phyloP scores from a whole-genome alignment of 35 echinoderm and acorn worm species.

The Apostichopus californicus region DNA sequence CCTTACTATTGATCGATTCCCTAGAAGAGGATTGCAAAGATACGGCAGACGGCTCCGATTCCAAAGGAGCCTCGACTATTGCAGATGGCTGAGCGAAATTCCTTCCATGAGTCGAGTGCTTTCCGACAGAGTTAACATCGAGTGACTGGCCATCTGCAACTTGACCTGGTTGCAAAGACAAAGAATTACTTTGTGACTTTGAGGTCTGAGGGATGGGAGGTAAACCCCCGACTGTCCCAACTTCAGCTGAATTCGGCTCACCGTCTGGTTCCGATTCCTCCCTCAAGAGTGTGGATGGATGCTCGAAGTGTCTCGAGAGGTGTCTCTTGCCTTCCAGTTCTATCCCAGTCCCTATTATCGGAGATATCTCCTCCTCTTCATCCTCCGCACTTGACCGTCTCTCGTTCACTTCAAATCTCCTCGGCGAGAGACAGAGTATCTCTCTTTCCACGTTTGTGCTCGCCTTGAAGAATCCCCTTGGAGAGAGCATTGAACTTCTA shows the following conservation, averaged over 20 bases:
- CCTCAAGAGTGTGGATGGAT: neutral
- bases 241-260: neutral
- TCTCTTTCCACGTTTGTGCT: conserved; percentile 2
- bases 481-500: neutral
- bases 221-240: neutral
- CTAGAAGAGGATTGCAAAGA: neutral
- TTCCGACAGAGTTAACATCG: neutral
- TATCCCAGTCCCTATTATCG: neutral
- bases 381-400: neutral
- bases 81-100: neutral
- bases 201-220: neutral
- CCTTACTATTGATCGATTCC: conserved; percentile 11
- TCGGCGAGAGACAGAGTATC: neutral
- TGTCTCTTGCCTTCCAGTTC: neutral
- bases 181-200: neutral
- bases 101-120: neutral
- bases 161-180: neutral
- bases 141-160: neutral
- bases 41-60: neutral
- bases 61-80: neutral
- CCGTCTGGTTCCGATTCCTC: conserved; percentile 38
- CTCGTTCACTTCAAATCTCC: neutral
- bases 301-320: neutral
- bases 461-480: conserved; percentile 9
- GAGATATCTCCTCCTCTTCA: conserved; percentile 21